phyloP scores from a whole-genome alignment of 1,140 invertebrate species.

The Atta texana region DNA sequence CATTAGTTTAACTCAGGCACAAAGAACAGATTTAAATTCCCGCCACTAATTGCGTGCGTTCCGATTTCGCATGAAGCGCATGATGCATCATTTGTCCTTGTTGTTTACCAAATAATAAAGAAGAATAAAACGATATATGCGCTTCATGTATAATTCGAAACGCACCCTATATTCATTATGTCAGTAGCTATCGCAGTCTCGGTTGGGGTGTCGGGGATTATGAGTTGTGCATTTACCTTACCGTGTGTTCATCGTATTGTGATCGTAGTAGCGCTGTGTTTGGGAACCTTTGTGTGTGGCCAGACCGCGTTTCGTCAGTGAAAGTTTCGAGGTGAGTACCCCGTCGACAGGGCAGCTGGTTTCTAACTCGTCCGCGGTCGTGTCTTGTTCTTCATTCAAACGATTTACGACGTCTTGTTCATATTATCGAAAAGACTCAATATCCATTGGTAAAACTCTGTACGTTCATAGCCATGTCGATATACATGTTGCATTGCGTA shows the following conservation, averaged over 20 bases:
- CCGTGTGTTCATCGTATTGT: not conserved
- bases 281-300: not conserved
- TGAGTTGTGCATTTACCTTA: not conserved
- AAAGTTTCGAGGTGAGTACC: conserved; percentile 21
- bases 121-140: no score
- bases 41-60: no score
- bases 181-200: not conserved
- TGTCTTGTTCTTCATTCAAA: no score
- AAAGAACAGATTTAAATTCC: no score
- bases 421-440: not conserved
- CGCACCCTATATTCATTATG: not conserved
- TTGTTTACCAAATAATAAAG: no score
- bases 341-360: not conserved
- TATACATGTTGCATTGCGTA: conserved; percentile 21
- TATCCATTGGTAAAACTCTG: not conserved
- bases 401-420: no score
- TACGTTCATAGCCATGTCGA: not conserved
- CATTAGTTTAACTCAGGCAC: no score
- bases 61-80: no score
- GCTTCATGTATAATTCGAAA: no score
- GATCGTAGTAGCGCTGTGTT: not conserved
- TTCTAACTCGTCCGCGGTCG: no score
- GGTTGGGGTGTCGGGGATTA: no score
- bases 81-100: no score
- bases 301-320: conserved; percentile 3